Evolutionary conservation across 1,140 invertebrate species (phyloP).

Genomic region (Vanessa tameamea): DNA sequence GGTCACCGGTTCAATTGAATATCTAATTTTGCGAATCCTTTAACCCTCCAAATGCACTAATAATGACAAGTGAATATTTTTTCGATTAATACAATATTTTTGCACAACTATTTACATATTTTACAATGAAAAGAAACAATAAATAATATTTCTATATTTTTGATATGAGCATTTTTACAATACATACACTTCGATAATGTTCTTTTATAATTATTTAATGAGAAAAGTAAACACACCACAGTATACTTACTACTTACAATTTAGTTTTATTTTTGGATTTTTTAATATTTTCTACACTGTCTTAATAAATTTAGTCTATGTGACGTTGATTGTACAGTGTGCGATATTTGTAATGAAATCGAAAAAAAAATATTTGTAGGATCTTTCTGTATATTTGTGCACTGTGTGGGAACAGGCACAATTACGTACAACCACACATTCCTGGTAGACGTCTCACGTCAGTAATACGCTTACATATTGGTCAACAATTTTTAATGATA

Average conservation of each 20-base stretch:
- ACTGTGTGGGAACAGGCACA: conserved; percentile 15
- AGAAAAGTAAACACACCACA: conserved; percentile 21
- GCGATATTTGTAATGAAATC: background rate
- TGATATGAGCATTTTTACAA: conserved; percentile 67
- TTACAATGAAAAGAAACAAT: conserved; percentile 73
- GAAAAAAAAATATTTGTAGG: background rate
- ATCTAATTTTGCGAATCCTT: background rate
- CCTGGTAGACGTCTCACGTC: conserved; percentile 13
- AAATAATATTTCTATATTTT: conserved; percentile 70
- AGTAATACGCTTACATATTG: background rate
- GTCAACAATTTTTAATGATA: background rate
- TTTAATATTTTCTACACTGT: conserved; percentile 19
- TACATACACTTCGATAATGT: conserved; percentile 40
- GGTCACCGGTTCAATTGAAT: background rate
- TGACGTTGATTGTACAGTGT: background rate
- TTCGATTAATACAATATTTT: conserved; percentile 42
- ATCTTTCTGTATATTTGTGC: conserved; percentile 8
- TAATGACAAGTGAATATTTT: conserved; percentile 13
- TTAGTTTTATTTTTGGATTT: conserved; percentile 24
- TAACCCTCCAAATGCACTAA: conserved; percentile 29
- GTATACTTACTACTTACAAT: conserved; percentile 18
- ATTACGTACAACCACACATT: conserved; percentile 3
- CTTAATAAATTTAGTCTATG: background rate
- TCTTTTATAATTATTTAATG: conserved; percentile 12
- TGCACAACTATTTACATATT: conserved; percentile 76